Base-by-base conservation (phyloP, 2,888 invertebrate species). In the Nebria brevicollis region DNA sequence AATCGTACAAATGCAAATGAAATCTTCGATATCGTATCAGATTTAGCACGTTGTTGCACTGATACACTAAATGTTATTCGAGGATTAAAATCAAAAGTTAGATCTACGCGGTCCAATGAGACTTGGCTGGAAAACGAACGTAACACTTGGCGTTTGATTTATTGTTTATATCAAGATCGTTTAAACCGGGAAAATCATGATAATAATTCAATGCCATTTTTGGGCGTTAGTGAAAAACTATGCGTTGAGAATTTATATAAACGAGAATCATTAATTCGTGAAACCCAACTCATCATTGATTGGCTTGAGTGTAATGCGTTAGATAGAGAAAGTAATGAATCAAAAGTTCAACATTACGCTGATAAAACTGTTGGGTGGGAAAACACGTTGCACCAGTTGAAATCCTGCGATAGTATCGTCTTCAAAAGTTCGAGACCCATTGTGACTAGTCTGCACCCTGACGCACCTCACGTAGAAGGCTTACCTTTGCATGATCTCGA, bases 291-390 rank as follows among this genome's bases (percentile, higher is more conserved):
- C 74, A 93, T 98, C 66, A 94, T 98, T 34, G 98, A 98, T 88
- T 98, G 98, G 98, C 88, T 98, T 77, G 98, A 98, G 89, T 92
- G 93, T 66, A 95, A 94, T 87, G 95, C 96, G 20, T 89, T 91
- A 7, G 93, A 94, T 79, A 85, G 84, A 80, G 87, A 88, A 77
- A 86, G 87, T 76, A 87, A 84, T 11, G 83, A 87, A 80, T 89
- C 90, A 65, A 89, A 92, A 82, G 90, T 93, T 11, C 91, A 94
- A 81, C 94, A 95, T 86, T 96, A 95, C 87, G 94, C 95, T 43
- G 97, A 97, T 88, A 92, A 92, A 85, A 94, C 95, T 77, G 92
- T 96, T 72, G 95, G 95, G 43, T 97, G 97, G 97, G 96, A 97
- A 87, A 97, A 98, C 87, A 97, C 97, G 1, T 90, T 97, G 25